These are phyloP conservation scores for Mantis religiosa DNA, from an alignment of 2,888 invertebrate species.

Conservation along the genomic window DNA sequence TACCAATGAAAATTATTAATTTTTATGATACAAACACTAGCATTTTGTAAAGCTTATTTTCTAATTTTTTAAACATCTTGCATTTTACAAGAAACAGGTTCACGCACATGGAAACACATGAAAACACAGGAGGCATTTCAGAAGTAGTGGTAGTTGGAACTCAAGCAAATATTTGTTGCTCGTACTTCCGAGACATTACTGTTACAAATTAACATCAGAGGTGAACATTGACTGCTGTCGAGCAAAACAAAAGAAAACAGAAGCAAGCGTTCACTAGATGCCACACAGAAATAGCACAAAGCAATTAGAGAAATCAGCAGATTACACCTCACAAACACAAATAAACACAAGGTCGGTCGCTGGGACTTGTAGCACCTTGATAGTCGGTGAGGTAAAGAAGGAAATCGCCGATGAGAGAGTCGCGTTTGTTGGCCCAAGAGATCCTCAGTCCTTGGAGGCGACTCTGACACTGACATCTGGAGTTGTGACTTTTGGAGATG, in stretches of 20 bases:
- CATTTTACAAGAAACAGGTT: too few species aligned
- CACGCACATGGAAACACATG: too few species aligned
- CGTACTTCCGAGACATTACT: not conserved
- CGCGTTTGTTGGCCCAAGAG: slow-evolving; percentile 41
- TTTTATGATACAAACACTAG: too few species aligned
- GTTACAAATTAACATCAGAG: not conserved
- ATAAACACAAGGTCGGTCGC: not conserved
- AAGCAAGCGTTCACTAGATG: not conserved
- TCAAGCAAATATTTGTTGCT: not conserved
- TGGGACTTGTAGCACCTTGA: slow-evolving; percentile 45
- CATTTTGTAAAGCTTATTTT: too few species aligned
- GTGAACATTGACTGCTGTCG: not conserved
- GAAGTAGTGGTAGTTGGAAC: not conserved
- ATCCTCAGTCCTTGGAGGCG: slow-evolving; percentile 39
- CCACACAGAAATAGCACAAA: not conserved
- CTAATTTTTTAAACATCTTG: too few species aligned
- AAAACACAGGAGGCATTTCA: too few species aligned
- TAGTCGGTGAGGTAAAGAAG: slow-evolving; percentile 48
- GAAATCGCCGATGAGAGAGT: slow-evolving; percentile 47
- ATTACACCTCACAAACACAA: not conserved
- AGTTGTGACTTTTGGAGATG: not conserved
- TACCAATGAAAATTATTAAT: too few species aligned
- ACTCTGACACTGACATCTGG: not conserved
- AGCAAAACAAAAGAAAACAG: not conserved
- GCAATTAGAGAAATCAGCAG: not conserved